Evolutionary conservation across 2,888 invertebrate genomes (phyloP).

Genomic region (Andricus quercusramuli): DNA sequence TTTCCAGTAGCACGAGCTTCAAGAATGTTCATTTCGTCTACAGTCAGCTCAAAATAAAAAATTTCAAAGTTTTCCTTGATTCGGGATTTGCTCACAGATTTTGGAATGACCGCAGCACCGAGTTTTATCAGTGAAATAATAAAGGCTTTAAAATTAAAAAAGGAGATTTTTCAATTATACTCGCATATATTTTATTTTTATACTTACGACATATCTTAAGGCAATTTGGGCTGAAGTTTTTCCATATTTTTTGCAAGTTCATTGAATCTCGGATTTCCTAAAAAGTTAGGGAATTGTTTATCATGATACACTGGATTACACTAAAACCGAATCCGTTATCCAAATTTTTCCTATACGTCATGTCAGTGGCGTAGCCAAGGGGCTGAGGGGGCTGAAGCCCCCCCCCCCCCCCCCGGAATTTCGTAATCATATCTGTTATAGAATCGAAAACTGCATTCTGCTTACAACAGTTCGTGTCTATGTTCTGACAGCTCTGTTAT

Average conservation of each 20-base stretch:
- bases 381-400: too few relatives aligned
- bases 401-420: too few relatives aligned
- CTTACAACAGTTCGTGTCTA: too few relatives aligned
- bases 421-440: too few relatives aligned
- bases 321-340: too few relatives aligned
- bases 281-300: slow-evolving; percentile 83
- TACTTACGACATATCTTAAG: slow-evolving; percentile 82
- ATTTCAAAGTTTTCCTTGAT: slow-evolving; percentile 34
- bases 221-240: slow-evolving; percentile 86
- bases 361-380: too few relatives aligned
- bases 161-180: not conserved
- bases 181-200: slow-evolving; percentile 3
- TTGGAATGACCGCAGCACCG: slow-evolving; percentile 27
- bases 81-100: slow-evolving; percentile 32
- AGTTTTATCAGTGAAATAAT: slow-evolving; percentile 24
- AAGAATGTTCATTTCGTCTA: slow-evolving; percentile 30
- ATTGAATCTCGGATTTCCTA: slow-evolving; percentile 83
- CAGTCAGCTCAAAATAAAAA: slow-evolving; percentile 30
- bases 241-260: slow-evolving; percentile 83
- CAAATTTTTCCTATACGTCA: too few relatives aligned
- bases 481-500: too few relatives aligned
- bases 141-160: slow-evolving; percentile 6
- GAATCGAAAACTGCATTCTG: too few relatives aligned
- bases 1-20: slow-evolving; percentile 31
- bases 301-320: slow-evolving; percentile 84